Evolutionary conservation across 2,888 invertebrate species (phyloP).

Genomic region (Cosmopolites sordidus): DNA sequence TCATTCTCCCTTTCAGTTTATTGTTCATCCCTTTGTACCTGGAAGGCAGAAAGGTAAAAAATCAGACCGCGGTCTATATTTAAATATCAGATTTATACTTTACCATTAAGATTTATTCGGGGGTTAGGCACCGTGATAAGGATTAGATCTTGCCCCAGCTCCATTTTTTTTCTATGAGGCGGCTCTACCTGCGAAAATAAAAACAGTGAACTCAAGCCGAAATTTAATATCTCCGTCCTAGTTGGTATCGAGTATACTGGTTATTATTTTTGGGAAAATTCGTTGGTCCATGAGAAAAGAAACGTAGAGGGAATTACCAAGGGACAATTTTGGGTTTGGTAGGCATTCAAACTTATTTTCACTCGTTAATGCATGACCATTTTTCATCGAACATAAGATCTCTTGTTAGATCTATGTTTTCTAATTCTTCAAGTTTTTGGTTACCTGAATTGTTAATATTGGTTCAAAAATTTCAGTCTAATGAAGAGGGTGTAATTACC

Average conservation of each 20-base stretch:
- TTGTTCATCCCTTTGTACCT: constrained; percentile 5
- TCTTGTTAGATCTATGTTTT: too few relatives aligned
- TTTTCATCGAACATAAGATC: too few relatives aligned
- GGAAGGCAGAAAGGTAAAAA: constrained; percentile 19
- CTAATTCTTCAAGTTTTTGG: too few relatives aligned
- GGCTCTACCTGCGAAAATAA: constrained; percentile 17
- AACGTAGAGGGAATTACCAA: too few relatives aligned
- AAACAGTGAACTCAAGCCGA: constrained; percentile 25
- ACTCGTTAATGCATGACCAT: too few relatives aligned
- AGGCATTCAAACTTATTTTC: too few relatives aligned
- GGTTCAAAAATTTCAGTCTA: too few relatives aligned
- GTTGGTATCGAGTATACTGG: constrained; percentile 10
- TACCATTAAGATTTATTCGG: constrained; percentile 13
- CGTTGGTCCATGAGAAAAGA: constrained; percentile 9
- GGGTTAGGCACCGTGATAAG: constrained; percentile 22
- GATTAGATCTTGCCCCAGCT: constrained; percentile 21
- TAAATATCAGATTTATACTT: constrained; percentile 23
- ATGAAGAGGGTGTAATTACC: too few relatives aligned
- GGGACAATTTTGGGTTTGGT: too few relatives aligned
- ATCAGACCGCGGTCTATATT: constrained; percentile 22
- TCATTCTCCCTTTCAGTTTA: constrained; percentile 3
- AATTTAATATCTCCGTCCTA: constrained; percentile 18
- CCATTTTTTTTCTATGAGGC: constrained; percentile 10
- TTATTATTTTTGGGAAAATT: constrained; percentile 17
- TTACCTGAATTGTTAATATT: too few relatives aligned